These are phyloP conservation scores for Nesogale talazaci DNA, from an alignment of 2,113 vertebrate species.

Conservation along the genomic window DNA sequence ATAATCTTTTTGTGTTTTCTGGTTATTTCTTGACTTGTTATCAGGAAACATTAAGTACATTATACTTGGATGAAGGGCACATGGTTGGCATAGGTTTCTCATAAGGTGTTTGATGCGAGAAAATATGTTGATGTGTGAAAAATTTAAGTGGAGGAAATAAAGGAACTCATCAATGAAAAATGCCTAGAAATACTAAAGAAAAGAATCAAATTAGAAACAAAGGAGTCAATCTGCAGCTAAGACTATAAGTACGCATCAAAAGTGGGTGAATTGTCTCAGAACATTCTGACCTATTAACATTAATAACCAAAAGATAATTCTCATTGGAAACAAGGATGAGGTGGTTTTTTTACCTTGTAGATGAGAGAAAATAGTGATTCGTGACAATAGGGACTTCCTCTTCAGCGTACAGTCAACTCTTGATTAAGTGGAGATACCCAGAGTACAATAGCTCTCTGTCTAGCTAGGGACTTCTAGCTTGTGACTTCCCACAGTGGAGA, in stretches of 20 bases:
- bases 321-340: conserved; percentile 23
- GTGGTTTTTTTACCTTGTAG: not conserved
- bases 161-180: not conserved
- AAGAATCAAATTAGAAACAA: not conserved
- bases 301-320: not conserved
- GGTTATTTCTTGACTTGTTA: not conserved
- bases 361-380: not conserved
- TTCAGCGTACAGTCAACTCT: not conserved
- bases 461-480: conserved; percentile 20
- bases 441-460: not conserved
- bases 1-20: not conserved
- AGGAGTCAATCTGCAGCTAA: not conserved
- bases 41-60: not conserved
- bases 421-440: not conserved
- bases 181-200: not conserved
- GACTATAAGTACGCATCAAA: not conserved
- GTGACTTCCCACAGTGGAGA: not conserved
- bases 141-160: not conserved
- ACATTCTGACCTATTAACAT: conserved; percentile 33
- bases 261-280: not conserved
- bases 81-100: not conserved
- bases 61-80: not conserved
- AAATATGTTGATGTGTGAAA: not conserved
- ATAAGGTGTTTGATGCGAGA: not conserved
- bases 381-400: not conserved